These are phyloP conservation scores for Reinhardtius hippoglossoides DNA, from an alignment of 2,113 vertebrate species.

Conservation along the genomic window DNA sequence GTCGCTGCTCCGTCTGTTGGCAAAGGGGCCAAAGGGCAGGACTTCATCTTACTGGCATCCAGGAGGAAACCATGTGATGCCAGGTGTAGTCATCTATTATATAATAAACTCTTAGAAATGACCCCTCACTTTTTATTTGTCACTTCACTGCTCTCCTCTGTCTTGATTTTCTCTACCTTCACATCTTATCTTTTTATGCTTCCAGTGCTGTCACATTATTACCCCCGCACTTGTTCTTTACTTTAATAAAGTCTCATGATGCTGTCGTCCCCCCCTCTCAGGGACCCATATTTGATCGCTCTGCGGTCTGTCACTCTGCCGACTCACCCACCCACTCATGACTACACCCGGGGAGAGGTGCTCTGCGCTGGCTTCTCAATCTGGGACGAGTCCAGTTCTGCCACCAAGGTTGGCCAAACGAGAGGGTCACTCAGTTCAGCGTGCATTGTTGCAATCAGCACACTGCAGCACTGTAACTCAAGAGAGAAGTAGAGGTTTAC, in stretches of 20 bases:
- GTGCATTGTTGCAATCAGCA: background rate
- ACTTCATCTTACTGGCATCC: conserved; percentile 93
- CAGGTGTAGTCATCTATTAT: conserved; percentile 77
- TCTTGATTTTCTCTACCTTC: background rate
- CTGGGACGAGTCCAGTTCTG: conserved; percentile 83
- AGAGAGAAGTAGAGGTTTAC: background rate
- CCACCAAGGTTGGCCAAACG: conserved; percentile 86
- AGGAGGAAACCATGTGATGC: conserved; percentile 88
- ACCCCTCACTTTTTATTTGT: background rate
- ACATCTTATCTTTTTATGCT: background rate
- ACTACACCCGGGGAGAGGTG: conserved; percentile 88
- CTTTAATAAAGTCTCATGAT: conserved; percentile 13
- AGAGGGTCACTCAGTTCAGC: conserved; percentile 10
- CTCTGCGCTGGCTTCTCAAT: conserved; percentile 94
- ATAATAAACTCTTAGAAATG: background rate
- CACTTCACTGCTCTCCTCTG: background rate
- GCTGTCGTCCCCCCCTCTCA: conserved; percentile 61
- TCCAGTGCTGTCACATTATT: background rate
- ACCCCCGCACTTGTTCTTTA: background rate
- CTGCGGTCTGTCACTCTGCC: conserved; percentile 92
- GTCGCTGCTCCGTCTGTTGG: conserved; percentile 85
- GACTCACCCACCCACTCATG: conserved; percentile 77
- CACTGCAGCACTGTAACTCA: background rate
- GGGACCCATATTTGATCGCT: conserved; percentile 94
- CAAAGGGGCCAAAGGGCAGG: conserved; percentile 84